Evolutionary conservation across 1,140 invertebrate species (phyloP).

Genomic region (Listronotus oregonensis): DNA sequence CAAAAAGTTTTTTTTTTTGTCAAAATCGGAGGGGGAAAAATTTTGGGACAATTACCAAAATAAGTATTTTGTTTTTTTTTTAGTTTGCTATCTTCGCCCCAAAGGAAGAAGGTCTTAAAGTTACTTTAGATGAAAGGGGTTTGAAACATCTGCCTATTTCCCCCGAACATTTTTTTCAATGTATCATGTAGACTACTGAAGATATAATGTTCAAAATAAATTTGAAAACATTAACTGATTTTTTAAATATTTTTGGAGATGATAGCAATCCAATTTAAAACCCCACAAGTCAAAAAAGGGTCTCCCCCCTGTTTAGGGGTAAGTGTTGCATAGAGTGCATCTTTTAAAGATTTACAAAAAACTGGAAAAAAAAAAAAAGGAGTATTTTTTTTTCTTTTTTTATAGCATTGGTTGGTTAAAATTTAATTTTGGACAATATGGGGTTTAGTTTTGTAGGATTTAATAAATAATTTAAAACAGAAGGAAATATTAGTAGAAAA

Average conservation of each 20-base stretch:
- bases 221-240: conserved; percentile 46
- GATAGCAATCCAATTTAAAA: conserved; percentile 71
- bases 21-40: too few relatives aligned
- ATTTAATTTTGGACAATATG: too few relatives aligned
- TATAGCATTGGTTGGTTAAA: too few relatives aligned
- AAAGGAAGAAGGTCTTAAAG: conserved; percentile 83
- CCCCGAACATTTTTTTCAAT: conserved; percentile 80
- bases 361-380: too few relatives aligned
- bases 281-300: conserved; percentile 75
- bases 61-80: conserved; percentile 50
- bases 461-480: too few relatives aligned
- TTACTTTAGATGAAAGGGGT: conserved; percentile 89
- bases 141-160: conserved; percentile 91
- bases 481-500: too few relatives aligned
- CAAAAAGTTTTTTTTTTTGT: too few relatives aligned
- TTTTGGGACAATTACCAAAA: too few relatives aligned
- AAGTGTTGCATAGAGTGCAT: conserved; percentile 57
- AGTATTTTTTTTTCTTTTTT: too few relatives aligned
- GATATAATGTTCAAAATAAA: conserved; percentile 57
- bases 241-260: conserved; percentile 87
- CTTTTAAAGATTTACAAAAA: too few relatives aligned
- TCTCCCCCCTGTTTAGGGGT: conserved; percentile 72
- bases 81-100: conserved; percentile 81
- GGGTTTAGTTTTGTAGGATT: too few relatives aligned
- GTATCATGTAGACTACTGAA: conserved; percentile 62